phyloP scores from a whole-genome alignment of 1,140 invertebrate species.

The Homalodisca vitripennis region DNA sequence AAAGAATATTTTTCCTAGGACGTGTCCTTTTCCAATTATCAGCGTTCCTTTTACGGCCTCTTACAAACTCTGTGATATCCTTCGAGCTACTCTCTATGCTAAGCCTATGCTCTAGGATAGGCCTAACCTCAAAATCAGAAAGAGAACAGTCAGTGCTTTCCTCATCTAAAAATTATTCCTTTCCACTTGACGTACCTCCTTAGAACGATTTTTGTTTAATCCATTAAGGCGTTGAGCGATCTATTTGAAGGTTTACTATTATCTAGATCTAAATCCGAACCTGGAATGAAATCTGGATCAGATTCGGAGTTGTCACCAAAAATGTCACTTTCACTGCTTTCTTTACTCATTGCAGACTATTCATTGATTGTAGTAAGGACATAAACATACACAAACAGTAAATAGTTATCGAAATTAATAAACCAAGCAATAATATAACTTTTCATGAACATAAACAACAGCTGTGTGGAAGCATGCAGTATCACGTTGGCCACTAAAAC shows the following conservation, averaged over 20 bases:
- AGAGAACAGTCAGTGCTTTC: background rate
- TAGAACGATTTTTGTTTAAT: background rate
- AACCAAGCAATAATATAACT: too few species aligned
- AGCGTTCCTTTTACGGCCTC: background rate
- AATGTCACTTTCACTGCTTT: slow-evolving; percentile 14
- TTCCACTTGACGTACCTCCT: background rate
- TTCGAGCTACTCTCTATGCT: background rate
- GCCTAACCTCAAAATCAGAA: slow-evolving; percentile 7
- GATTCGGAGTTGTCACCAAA: background rate
- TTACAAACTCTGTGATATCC: too few species aligned
- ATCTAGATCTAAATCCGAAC: background rate
- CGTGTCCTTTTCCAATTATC: background rate
- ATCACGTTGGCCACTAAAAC: too few species aligned
- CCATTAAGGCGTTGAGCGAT: background rate
- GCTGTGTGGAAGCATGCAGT: too few species aligned
- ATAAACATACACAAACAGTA: too few species aligned
- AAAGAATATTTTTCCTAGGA: background rate
- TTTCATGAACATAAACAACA: too few species aligned
- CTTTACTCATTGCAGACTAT: too few species aligned
- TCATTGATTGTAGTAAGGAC: too few species aligned
- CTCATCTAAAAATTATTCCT: background rate
- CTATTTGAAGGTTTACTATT: background rate
- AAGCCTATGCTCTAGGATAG: background rate
- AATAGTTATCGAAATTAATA: too few species aligned
- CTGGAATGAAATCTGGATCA: slow-evolving; percentile 12